phyloP scores from a whole-genome alignment of 1,140 invertebrate genomes.

The Leptinotarsa defecta region DNA sequence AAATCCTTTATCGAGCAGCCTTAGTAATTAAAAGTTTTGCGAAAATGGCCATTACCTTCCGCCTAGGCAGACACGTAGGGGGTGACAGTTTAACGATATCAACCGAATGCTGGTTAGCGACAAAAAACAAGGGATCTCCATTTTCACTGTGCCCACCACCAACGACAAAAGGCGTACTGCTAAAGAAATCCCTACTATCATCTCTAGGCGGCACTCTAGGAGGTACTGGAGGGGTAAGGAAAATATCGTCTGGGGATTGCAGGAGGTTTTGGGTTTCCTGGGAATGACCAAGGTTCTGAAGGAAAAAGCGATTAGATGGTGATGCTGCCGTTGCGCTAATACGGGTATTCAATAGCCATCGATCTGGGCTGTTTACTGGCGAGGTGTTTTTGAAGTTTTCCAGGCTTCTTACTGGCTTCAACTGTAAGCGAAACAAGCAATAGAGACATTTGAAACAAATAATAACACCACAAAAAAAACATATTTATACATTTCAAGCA shows the following conservation, averaged over 20 bases:
- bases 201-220: constrained; percentile 28
- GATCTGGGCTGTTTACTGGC: constrained; percentile 53
- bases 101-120: constrained; percentile 52
- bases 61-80: constrained; percentile 49
- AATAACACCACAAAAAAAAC: background rate
- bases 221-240: constrained; percentile 41
- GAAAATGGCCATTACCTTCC: constrained; percentile 44
- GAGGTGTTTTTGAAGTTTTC: constrained; percentile 62
- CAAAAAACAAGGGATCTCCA: constrained; percentile 54
- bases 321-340: constrained; percentile 39
- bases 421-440: constrained; percentile 56
- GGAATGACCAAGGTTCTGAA: constrained; percentile 32
- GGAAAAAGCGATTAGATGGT: constrained; percentile 41
- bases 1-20: too few relatives aligned
- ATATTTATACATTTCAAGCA: too few relatives aligned
- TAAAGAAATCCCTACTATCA: constrained; percentile 46
- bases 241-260: constrained; percentile 51
- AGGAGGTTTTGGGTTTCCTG: constrained; percentile 51
- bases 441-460: background rate
- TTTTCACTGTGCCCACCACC: constrained; percentile 53
- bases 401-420: constrained; percentile 66
- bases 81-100: constrained; percentile 55
- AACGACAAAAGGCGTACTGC: constrained; percentile 53
- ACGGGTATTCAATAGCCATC: constrained; percentile 48
- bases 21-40: too few relatives aligned